Evolutionary conservation across 92 coral and sea anemone genomes (phyloP).

Genomic region (Paramuricea clavata): DNA sequence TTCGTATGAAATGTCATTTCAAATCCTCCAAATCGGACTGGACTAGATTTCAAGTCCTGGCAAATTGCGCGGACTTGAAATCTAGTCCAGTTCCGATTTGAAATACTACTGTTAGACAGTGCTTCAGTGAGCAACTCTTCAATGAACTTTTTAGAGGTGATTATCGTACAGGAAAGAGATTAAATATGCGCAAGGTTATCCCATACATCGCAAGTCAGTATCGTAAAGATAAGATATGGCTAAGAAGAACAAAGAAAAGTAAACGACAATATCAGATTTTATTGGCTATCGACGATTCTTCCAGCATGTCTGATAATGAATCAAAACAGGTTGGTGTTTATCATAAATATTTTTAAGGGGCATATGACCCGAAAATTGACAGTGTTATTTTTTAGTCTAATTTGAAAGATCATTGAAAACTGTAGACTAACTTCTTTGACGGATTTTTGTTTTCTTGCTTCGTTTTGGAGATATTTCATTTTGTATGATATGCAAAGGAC

Average conservation of each 20-base stretch:
- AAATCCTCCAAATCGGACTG: no score
- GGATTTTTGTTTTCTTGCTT: no score
- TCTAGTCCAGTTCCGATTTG: no score
- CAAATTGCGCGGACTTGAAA: no score
- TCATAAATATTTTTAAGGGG: neutral
- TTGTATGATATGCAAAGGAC: no score
- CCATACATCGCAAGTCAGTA: slow-evolving; percentile 99
- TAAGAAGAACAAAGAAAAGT: slow-evolving; percentile 93
- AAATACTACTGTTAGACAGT: no score
- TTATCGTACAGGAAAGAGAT: slow-evolving; percentile 93
- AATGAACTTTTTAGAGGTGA: slow-evolving; percentile 89
- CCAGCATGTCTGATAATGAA: slow-evolving; percentile 97
- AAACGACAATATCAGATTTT: slow-evolving; percentile 96
- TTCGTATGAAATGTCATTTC: no score
- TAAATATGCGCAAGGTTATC: slow-evolving; percentile 96
- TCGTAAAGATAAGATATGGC: slow-evolving; percentile 98
- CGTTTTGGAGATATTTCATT: no score
- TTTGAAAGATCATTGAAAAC: no score
- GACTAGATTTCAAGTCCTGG: no score
- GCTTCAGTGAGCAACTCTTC: no score
- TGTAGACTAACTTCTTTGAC: no score
- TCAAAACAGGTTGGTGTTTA: slow-evolving; percentile 86
- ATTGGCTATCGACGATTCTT: slow-evolving; percentile 98
- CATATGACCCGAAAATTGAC: neutral
- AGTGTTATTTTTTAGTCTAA: neutral